Percentiles rank a stretch among this genome's conserved stretches.
phyloP scores from a whole-genome alignment of 2,797 vertebrate species.

The Hippopotamyrus pictus region DNA sequence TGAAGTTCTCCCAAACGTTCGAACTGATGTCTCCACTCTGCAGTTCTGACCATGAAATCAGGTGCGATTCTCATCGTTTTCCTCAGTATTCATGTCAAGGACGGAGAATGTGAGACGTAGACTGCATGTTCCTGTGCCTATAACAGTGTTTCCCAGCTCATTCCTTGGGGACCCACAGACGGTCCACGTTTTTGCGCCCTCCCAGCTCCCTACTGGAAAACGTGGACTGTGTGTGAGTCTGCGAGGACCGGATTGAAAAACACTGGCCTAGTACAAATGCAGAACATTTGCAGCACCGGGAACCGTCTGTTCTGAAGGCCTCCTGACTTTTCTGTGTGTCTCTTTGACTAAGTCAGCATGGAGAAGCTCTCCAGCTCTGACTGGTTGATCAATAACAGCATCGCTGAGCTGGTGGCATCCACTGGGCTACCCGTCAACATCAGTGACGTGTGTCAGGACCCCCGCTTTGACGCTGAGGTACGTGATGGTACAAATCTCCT shows the following conservation, averaged over 20 bases:
- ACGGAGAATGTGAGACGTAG: neutral
- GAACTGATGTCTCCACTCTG: slow-evolving; percentile 36
- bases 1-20: slow-evolving; percentile 36
- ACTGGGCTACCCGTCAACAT: slow-evolving; percentile 74
- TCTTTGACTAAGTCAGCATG: slow-evolving; percentile 57
- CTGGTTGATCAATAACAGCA: slow-evolving; percentile 78
- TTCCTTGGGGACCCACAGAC: neutral
- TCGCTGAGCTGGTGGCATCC: slow-evolving; percentile 73
- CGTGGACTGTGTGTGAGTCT: neutral
- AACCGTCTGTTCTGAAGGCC: neutral
- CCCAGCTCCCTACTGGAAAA: neutral
- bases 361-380: slow-evolving; percentile 73
- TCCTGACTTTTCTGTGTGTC: slow-evolving; percentile 17
- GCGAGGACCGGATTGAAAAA: neutral
- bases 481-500: neutral
- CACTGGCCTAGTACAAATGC: neutral
- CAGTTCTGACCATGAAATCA: slow-evolving; percentile 29
- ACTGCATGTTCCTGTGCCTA: neutral
- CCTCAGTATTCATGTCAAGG: neutral
- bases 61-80: slow-evolving; percentile 16
- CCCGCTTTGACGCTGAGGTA: slow-evolving; percentile 71
- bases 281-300: neutral
- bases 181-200: neutral
- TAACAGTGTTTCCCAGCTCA: neutral
- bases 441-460: slow-evolving; percentile 73